Percentiles rank a stretch among this genome's conserved stretches.
Conservation (phyloP, 2,797 vertebrate species). For the Enteromius paludinosus region DNA sequence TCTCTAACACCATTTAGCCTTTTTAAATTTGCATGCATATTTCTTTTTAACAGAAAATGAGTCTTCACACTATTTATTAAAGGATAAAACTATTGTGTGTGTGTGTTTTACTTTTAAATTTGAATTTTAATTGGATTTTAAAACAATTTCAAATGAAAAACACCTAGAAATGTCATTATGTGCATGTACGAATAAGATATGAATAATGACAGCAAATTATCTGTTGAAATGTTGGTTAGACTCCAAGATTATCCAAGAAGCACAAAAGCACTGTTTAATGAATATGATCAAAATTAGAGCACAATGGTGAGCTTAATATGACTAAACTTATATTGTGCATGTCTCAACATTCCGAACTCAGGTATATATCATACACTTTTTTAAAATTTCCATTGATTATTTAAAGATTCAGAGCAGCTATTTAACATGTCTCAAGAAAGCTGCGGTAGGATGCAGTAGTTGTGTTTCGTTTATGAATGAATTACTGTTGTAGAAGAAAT, state of each 20-base stretch:
- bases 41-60: not conserved
- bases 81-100: not conserved
- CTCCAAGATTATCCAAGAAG: not conserved
- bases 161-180: not conserved
- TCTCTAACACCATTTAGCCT: constrained; percentile 17
- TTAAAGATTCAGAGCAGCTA: not conserved
- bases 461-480: not conserved
- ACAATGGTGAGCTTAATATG: not conserved
- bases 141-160: not conserved
- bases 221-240: not conserved
- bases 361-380: not conserved
- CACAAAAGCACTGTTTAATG: not conserved
- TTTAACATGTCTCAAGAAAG: not conserved
- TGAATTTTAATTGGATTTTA: no score
- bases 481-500: not conserved
- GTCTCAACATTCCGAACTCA: no score
- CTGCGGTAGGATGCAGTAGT: not conserved
- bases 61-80: not conserved
- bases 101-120: no score
- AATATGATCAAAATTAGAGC: not conserved
- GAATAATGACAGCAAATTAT: not conserved
- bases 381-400: not conserved
- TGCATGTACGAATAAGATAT: not conserved
- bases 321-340: not conserved
- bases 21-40: not conserved